phyloP scores from a whole-genome alignment of 2,888 invertebrate species.

The Apamea anceps region DNA sequence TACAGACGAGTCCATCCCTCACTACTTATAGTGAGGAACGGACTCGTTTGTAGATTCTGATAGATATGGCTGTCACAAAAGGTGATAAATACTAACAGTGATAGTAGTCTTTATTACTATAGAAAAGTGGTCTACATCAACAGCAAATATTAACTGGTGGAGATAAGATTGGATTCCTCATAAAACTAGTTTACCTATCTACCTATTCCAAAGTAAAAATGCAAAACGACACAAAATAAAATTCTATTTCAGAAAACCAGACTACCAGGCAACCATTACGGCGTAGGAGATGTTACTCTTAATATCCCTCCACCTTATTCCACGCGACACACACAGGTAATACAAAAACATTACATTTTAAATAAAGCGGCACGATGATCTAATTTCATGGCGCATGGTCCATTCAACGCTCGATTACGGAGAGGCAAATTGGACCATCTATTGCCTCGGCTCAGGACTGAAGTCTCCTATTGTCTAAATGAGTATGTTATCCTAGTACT shows the following conservation, averaged over 20 bases:
- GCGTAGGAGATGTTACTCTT: conserved; percentile 37
- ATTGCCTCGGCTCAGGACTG: conserved; percentile 74
- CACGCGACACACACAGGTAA: conserved; percentile 48
- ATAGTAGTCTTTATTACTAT: background rate
- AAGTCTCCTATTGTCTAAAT: conserved; percentile 74
- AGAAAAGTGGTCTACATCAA: background rate
- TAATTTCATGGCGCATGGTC: conserved; percentile 86
- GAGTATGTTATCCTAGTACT: conserved; percentile 78
- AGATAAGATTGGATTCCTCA: background rate
- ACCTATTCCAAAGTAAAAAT: background rate
- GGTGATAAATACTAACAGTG: background rate
- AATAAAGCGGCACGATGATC: conserved; percentile 73
- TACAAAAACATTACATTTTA: conserved; percentile 61
- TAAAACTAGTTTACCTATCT: background rate
- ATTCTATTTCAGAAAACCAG: background rate
- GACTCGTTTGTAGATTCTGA: background rate
- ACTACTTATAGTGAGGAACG: background rate
- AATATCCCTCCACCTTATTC: conserved; percentile 46
- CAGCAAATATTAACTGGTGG: background rate
- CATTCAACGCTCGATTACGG: conserved; percentile 87
- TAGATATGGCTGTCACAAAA: background rate
- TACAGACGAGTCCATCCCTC: too few species aligned
- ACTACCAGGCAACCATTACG: conserved; percentile 24
- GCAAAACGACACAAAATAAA: background rate
- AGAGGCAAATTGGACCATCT: conserved; percentile 87